Percentiles rank a stretch among this genome's conserved stretches.
Evolutionary conservation across 1,140 invertebrate species (phyloP).

Genomic region (Sweltsa coloradensis): DNA sequence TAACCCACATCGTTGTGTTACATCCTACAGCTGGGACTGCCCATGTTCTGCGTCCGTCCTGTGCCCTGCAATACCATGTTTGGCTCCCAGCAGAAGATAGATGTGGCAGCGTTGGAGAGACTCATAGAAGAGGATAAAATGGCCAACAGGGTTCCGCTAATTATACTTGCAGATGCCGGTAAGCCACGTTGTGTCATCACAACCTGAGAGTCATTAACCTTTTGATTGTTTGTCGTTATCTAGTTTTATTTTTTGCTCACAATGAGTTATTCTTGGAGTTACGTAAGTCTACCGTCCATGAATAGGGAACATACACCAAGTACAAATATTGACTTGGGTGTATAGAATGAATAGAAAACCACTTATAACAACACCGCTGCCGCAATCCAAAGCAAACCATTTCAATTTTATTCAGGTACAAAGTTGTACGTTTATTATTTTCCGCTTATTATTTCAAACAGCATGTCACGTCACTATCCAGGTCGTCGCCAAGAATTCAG

Average conservation of each 20-base stretch:
- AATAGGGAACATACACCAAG: too few species aligned
- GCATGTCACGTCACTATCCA: too few species aligned
- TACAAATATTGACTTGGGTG: too few species aligned
- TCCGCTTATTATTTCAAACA: too few species aligned
- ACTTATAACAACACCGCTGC: too few species aligned
- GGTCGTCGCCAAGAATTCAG: too few species aligned
- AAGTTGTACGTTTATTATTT: too few species aligned
- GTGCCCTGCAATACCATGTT: slow-evolving; percentile 64
- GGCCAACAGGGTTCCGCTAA: slow-evolving; percentile 58
- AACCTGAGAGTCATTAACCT: not conserved
- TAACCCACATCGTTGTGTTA: slow-evolving; percentile 6
- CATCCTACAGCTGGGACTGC: slow-evolving; percentile 49
- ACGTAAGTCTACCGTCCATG: too few species aligned
- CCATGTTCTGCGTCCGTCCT: slow-evolving; percentile 66
- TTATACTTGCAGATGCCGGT: slow-evolving; percentile 71
- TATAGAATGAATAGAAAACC: too few species aligned
- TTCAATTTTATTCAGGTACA: too few species aligned
- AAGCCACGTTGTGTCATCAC: slow-evolving; percentile 3
- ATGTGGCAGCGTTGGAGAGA: slow-evolving; percentile 64
- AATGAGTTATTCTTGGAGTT: too few species aligned
- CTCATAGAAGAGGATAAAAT: slow-evolving; percentile 66
- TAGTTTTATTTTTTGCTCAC: slow-evolving; percentile 8
- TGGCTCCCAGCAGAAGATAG: slow-evolving; percentile 57
- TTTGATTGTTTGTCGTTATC: not conserved
- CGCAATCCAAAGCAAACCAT: too few species aligned